Evolutionary conservation across 2,113 vertebrate genomes (phyloP), one percentile per base, ranked within the genome.

Genomic region (Rynchops niger): DNA sequence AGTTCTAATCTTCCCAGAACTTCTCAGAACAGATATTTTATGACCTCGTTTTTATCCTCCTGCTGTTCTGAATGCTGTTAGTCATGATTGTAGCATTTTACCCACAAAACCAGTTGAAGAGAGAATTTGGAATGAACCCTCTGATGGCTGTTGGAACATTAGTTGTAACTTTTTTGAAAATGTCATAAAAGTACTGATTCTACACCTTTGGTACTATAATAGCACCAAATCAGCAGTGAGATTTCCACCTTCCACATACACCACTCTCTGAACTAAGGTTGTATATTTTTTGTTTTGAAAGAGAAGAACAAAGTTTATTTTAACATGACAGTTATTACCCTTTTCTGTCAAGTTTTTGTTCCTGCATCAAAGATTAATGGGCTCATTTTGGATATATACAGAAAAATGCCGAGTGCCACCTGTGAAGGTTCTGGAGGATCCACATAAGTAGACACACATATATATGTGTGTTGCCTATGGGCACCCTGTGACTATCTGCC

Each of bases 11-110:
- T 77, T 84, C 73, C 11, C 6, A 55, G 38, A 40, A 16, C 11
- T 56, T 55, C 30, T 53, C 18, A 77, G 10, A 95, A 58, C 9
- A 34, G 3, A 17, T 42, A 63, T 71, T 32, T 89, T 53, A 63
- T 45, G 4, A 21, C 1, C 1, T 12, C 11, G 40, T 80, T 40
- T 74, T 81, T 65, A 12, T 82, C 15, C 7, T 61, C 0, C 0
- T 74, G 20, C 9, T 62, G 6, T 66, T 83, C 52, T 62, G 12
- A 67, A 62, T 70, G 27, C 8, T 66, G 4, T 62, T 74, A 3
- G 23, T 56, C 55, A 30, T 26, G 30, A 65, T 36, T 79, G 8
- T n/a, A n/a, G 17, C 3, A 25, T 82, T 92, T 86, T 81, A 13
- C 1, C 11, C 23, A 50, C 14, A 43, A 88, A 85, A 14, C 2